Conservation (phyloP, 1,140 invertebrate genomes). For the Bombus superbus region DNA sequence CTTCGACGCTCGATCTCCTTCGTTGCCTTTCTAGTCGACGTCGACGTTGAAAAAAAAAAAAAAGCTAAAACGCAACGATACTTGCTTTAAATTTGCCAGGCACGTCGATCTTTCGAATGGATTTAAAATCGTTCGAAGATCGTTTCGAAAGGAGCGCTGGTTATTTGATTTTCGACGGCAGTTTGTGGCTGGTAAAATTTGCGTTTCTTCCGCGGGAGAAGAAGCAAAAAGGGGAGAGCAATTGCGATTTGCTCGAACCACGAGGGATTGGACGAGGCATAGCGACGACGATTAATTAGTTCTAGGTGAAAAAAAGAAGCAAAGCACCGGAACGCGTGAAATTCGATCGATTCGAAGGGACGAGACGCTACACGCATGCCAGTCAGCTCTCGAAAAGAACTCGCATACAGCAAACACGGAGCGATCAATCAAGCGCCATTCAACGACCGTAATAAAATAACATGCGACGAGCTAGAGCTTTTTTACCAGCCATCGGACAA, state of each 20-base stretch:
- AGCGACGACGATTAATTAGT: background rate
- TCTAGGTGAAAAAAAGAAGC: background rate
- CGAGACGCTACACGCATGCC: constrained; percentile 18
- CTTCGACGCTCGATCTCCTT: background rate
- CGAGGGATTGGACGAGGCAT: too few species aligned
- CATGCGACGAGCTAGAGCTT: constrained; percentile 1
- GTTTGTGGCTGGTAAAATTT: background rate
- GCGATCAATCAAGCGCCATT: constrained; percentile 72
- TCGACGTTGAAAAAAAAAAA: background rate
- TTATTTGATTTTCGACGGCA: background rate
- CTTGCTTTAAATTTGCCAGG: background rate
- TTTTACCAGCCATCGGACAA: constrained; percentile 33
- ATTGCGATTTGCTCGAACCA: background rate
- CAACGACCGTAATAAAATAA: constrained; percentile 67
- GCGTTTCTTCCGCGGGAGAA: too few species aligned
- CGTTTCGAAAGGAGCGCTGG: background rate
- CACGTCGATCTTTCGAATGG: background rate
- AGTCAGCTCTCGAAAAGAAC: constrained; percentile 38
- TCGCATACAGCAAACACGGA: constrained; percentile 60
- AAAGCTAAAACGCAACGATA: background rate
- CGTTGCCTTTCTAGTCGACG: background rate
- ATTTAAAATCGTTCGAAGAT: background rate
- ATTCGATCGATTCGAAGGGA: constrained; percentile 11
- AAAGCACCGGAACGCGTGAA: background rate
- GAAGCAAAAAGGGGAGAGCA: too few species aligned